Base-by-base conservation (phyloP, 2,888 invertebrate genomes). In the Rhingia campestris region DNA sequence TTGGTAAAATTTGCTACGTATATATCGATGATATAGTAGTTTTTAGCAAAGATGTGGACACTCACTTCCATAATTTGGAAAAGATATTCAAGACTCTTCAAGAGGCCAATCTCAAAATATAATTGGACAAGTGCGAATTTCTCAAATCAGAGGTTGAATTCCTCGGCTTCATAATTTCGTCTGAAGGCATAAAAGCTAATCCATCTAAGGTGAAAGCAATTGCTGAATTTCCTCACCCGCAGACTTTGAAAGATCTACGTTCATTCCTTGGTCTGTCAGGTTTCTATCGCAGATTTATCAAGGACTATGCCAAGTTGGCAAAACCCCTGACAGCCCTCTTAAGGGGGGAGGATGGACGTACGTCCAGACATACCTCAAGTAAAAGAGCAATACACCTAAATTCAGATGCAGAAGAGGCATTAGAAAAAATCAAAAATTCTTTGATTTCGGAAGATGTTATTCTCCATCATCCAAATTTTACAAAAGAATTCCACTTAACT, bases 401-500 rank as follows among this genome's bases (percentile, higher is more conserved):
- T 22, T 22, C 22, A 22, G 33, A 49, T 66, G 37, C 9, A 32
- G 74, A 54, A 22, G 67, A 67, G 33, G 45, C 61, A 4, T 69
- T 56, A 12, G 43, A 45, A 3, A 58, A 58, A 14, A 32, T 58
- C 32, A 69, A 41, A 58, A 69, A 30, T 30, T 32, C 12, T n/a
- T 14, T 64, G n/a, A 9, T 32, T 54, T 69, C 32, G n/a, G 47
- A 72, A 7, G 56, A 70, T 33, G n/a, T 56, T 12, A 35, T 64
- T 12, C 56, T 70, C 7, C 22, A 22, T 22, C 22, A 22, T 22
- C 22, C 22, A 22, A 22, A 22, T 22, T 22, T 22, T 22, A 22
- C 37, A 37, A 14, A 61, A 22, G 37, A 63, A n/a, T 74, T 70
- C 12, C n/a, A 81, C 7, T 37, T 81, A 22, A 88, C 88, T 3